Conservation (phyloP, 2,888 invertebrate genomes). For the Andrena haemorrhoa region DNA sequence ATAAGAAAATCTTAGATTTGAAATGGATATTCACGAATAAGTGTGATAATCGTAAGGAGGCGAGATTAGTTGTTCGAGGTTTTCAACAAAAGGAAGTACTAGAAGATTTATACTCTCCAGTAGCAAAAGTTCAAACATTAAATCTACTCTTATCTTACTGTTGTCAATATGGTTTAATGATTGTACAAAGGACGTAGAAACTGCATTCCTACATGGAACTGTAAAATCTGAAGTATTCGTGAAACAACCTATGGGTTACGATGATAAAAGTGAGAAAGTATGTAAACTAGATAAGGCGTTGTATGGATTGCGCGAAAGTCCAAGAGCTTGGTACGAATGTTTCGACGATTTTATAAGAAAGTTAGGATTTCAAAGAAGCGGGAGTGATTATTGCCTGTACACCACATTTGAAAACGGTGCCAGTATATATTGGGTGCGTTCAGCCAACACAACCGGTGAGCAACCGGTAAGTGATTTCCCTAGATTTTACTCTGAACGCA, state of each 20-base stretch:
- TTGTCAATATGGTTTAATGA: conserved; percentile 41
- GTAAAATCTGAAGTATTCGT: conserved; percentile 46
- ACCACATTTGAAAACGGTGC: conserved; percentile 40
- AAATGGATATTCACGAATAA: conserved; percentile 62
- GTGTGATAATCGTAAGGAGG: conserved; percentile 38
- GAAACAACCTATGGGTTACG: conserved; percentile 29
- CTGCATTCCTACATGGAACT: conserved; percentile 44
- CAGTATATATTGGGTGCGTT: too few species aligned
- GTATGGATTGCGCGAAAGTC: conserved; percentile 44
- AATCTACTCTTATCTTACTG: conserved; percentile 56
- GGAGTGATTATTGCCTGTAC: conserved; percentile 28
- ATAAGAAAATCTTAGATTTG: conserved; percentile 52
- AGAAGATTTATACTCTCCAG: conserved; percentile 58
- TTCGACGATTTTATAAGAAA: conserved; percentile 13
- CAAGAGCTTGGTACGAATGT: conserved; percentile 45
- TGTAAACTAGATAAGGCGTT: conserved; percentile 38
- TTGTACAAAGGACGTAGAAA: conserved; percentile 62
- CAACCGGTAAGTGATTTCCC: too few species aligned
- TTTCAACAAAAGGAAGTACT: conserved; percentile 57
- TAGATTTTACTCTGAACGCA: too few species aligned
- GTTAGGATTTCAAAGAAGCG: conserved; percentile 29
- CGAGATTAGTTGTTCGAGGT: conserved; percentile 58
- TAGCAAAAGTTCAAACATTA: conserved; percentile 55
- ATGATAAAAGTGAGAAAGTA: conserved; percentile 6
- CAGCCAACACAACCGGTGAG: too few species aligned